Evolutionary conservation across 2,797 vertebrate genomes (phyloP).

Genomic region (Mormyrus hasselquistii): DNA sequence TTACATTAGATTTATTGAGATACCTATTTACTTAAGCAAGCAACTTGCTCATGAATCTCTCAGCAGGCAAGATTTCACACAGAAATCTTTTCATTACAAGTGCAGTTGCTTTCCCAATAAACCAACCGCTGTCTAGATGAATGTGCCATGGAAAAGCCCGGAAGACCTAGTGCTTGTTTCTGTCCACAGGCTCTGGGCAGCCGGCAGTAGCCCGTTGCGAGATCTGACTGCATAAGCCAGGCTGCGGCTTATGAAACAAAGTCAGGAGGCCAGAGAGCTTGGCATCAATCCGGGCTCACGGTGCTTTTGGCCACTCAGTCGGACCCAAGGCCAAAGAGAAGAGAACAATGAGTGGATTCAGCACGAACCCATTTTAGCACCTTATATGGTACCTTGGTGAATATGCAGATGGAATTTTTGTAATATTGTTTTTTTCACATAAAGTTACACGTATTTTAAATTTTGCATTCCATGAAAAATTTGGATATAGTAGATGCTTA

Average conservation of each 20-base stretch:
- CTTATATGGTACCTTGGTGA: neutral
- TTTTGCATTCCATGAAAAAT: neutral
- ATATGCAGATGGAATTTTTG: neutral
- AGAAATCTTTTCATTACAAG: neutral
- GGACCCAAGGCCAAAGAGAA: neutral
- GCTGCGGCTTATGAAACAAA: neutral
- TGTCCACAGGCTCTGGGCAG: neutral
- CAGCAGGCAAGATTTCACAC: neutral
- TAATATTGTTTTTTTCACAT: neutral
- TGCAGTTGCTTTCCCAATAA: neutral
- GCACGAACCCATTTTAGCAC: neutral
- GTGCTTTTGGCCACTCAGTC: neutral
- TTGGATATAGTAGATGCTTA: neutral
- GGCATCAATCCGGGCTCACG: neutral
- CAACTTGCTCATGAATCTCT: neutral
- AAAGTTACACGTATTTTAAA: neutral
- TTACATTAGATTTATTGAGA: neutral
- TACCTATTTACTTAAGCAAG: neutral
- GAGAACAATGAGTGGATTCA: neutral
- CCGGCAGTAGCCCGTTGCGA: neutral
- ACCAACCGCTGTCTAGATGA: neutral
- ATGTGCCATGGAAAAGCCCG: neutral
- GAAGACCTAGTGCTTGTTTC: neutral
- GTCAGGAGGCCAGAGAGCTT: neutral
- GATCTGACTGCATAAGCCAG: neutral